Percentiles rank a stretch among this genome's conserved stretches.
Evolutionary conservation across 2,113 vertebrate genomes (phyloP).

Genomic region (Dryoscopus gambensis): DNA sequence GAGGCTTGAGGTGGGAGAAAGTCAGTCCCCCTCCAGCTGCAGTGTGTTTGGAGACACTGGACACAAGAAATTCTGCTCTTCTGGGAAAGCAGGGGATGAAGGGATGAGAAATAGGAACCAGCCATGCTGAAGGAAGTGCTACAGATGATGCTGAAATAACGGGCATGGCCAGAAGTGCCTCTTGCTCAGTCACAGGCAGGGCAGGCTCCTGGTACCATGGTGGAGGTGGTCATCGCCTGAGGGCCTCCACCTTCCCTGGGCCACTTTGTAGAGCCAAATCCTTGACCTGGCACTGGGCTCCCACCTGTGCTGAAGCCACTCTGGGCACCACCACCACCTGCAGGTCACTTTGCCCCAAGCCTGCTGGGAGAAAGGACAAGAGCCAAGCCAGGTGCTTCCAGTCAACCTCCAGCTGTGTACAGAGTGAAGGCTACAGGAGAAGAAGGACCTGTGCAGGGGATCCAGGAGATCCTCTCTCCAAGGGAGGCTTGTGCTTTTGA

Average conservation of each 20-base stretch:
- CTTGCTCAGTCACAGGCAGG: neutral
- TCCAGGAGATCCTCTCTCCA: neutral
- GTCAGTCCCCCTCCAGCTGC: neutral
- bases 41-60: neutral
- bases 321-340: neutral
- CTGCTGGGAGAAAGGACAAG: neutral
- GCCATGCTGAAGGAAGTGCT: neutral
- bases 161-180: neutral
- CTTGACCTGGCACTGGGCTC: neutral
- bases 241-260: neutral
- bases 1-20: neutral
- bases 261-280: neutral
- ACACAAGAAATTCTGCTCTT: neutral
- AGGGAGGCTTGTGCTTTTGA: neutral
- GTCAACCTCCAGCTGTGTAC: neutral
- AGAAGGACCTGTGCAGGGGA: neutral
- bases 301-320: neutral
- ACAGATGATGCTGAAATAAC: neutral
- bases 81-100: neutral
- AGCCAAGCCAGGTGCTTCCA: neutral
- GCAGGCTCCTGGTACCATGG: fast-evolving
- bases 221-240: neutral
- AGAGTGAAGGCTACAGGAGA: neutral
- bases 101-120: neutral
- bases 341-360: neutral